A percentile compares a stretch with the other conserved stretches of the same genome.
These are phyloP conservation scores for Drosophila sp. DNA, from an alignment of 1,140 invertebrate species.

Conservation along the genomic window DNA sequence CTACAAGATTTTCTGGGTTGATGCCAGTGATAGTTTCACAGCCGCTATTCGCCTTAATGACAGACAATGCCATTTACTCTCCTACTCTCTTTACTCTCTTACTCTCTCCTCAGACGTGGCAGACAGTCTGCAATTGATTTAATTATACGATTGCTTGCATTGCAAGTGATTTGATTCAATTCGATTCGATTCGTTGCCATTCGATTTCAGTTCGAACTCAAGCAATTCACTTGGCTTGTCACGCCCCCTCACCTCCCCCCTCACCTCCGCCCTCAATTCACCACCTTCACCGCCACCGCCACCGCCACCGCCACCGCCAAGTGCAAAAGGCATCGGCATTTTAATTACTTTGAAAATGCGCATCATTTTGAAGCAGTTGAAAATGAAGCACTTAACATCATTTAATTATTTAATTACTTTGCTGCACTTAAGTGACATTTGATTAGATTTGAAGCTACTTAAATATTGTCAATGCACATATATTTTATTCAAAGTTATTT, in stretches of 20 bases:
- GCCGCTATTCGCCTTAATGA: background rate
- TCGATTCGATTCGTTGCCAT: conserved; percentile 12
- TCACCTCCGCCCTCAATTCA: no score
- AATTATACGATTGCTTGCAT: conserved; percentile 46
- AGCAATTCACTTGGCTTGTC: conserved; percentile 31
- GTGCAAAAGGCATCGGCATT: conserved; percentile 12
- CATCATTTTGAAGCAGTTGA: conserved; percentile 25
- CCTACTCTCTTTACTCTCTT: no score
- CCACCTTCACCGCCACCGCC: no score
- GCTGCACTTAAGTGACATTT: conserved; percentile 5
- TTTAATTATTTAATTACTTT: conserved; percentile 29
- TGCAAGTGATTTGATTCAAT: conserved; percentile 41
- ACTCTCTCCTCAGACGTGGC: background rate
- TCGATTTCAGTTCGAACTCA: conserved; percentile 9
- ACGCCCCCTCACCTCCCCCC: background rate
- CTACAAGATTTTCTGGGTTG: conserved; percentile 57
- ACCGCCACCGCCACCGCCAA: no score
- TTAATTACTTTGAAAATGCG: conserved; percentile 39
- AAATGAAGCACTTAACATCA: conserved; percentile 29
- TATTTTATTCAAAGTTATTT: no score
- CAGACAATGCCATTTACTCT: conserved; percentile 20
- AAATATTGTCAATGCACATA: background rate
- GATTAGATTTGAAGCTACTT: background rate
- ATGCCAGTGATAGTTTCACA: conserved; percentile 37
- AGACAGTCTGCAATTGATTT: conserved; percentile 47